phyloP scores from a whole-genome alignment of 2,888 invertebrate genomes.

The Drosophila emarginata region DNA sequence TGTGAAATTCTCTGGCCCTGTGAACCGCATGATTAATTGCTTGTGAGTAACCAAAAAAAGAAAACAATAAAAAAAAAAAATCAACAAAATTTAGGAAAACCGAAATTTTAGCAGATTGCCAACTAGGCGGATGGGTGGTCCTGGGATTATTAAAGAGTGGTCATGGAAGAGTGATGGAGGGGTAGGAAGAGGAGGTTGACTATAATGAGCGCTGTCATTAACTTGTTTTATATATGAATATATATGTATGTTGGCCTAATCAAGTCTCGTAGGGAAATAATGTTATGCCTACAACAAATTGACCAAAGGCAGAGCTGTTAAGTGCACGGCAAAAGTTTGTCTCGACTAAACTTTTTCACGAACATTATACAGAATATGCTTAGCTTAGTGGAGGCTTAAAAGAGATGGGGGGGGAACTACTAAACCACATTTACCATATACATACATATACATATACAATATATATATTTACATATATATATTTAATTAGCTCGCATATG shows the following conservation, averaged over 20 bases:
- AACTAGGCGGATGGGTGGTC: not conserved
- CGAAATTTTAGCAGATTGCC: not conserved
- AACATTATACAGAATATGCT: not conserved
- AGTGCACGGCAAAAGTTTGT: constrained; percentile 8
- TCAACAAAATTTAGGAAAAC: not conserved
- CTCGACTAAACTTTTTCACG: not conserved
- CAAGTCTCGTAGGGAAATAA: constrained; percentile 39
- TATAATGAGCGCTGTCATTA: constrained; percentile 68
- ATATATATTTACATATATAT: no score
- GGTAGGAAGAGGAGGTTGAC: not conserved
- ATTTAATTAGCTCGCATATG: no score
- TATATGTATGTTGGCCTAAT: constrained; percentile 46
- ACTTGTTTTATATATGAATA: constrained; percentile 61
- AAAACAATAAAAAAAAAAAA: not conserved
- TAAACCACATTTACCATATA: no score
- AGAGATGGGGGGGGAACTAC: no score
- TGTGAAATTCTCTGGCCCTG: constrained; percentile 48
- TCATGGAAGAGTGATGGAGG: no score
- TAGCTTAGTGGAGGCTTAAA: not conserved
- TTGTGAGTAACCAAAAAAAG: constrained; percentile 20
- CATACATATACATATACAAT: no score
- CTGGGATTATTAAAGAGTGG: not conserved
- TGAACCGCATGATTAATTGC: constrained; percentile 62
- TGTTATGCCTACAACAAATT: not conserved
- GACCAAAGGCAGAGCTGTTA: constrained; percentile 17